Base-by-base conservation (phyloP, 2,888 invertebrate genomes). In the Ligdia adustata region DNA sequence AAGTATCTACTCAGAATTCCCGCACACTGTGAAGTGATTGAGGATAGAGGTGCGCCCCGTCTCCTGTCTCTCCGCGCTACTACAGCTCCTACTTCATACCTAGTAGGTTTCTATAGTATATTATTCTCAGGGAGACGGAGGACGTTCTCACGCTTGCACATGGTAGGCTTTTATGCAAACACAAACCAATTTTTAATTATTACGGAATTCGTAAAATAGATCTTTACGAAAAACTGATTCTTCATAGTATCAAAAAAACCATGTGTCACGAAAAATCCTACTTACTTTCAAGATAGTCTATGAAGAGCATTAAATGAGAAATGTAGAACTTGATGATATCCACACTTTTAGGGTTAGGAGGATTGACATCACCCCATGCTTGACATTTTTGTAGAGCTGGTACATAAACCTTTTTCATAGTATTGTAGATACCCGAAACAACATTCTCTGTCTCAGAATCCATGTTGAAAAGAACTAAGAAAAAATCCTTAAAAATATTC, bases 361-460 rank as follows among this genome's bases (percentile, higher is more conserved):
- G 89, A 47, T 90, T 90, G 2, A 90, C 64, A 32, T 86, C 79
- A 9, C 90, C 90, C 90, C 90, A 90, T 1, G 73, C 81, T 46
- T 75, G 71, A 46, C 87, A 88, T 2, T 47, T 64, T 32, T 69
- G 60, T 9, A 90, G 44, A 1, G 88, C 82, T 1, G 82, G 84
- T 2, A 88, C 52, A 34, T 85, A 86, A 1, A 82, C 77, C 6
- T 62, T 59, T 1, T 48, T 46, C 73, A 90, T 66, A 0, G 80
- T 82, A 27, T 73, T 83, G 63, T 60, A 87, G 40, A 87, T 75
- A 6, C 75, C 88, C n/a, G 89, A 89, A 1, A 90, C 89, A 0
- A 86, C 80, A 57, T 90, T 87, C 38, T 80, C 85, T 4, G 68
- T 78, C 29, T 86, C 82, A 61, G 77, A 81, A 39, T 77, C 72